These are phyloP conservation scores for Holothuria leucospilota DNA, from an alignment of 53 echinoderm and acorn worm genomes.

Conservation along the genomic window DNA sequence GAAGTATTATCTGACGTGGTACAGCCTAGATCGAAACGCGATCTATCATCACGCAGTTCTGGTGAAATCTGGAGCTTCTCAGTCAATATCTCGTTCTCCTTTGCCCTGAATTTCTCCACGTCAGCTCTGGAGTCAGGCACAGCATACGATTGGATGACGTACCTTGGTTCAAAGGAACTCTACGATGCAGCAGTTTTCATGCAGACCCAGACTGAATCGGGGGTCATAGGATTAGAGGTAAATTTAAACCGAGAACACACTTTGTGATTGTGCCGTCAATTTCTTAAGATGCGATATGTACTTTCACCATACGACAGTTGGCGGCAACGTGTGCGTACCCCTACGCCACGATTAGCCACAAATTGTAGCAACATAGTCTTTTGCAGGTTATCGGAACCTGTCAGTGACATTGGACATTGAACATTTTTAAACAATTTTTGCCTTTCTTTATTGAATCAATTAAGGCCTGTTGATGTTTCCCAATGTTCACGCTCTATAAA, in stretches of 20 bases:
- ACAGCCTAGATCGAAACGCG: background rate
- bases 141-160: conserved; percentile 29
- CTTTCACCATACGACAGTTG: no score
- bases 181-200: conserved; percentile 23
- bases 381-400: no score
- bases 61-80: background rate
- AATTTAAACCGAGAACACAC: background rate
- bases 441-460: no score
- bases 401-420: no score
- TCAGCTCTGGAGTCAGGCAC: background rate
- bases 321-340: no score
- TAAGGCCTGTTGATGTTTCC: no score
- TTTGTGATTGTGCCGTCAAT: no score
- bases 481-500: no score
- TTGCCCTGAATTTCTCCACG: background rate
- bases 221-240: background rate
- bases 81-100: conserved; percentile 10
- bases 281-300: no score
- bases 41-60: background rate
- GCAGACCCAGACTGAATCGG: conserved; percentile 16
- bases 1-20: background rate
- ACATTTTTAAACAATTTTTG: no score
- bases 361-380: no score
- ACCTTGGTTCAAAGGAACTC: conserved; percentile 27
- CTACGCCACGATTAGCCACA: no score